phyloP scores from a whole-genome alignment of 2,888 invertebrate genomes.

The Drosophila suboccidentalis region DNA sequence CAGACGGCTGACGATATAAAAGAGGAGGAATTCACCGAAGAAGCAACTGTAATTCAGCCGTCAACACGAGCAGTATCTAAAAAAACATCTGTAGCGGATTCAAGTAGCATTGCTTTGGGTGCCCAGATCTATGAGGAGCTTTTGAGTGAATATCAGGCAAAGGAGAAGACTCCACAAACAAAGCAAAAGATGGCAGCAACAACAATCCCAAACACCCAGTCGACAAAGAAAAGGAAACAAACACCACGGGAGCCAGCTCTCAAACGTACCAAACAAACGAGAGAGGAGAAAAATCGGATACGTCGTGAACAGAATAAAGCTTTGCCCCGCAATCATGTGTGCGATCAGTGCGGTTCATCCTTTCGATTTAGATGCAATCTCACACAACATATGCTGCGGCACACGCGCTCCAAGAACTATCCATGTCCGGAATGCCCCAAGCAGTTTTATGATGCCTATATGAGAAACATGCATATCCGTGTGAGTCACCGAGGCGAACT shows the following conservation, averaged over 20 bases:
- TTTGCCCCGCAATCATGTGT: slow-evolving; percentile 58
- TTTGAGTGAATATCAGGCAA: slow-evolving; percentile 55
- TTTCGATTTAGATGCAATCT: slow-evolving; percentile 86
- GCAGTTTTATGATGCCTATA: slow-evolving; percentile 87
- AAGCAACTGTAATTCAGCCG: slow-evolving; percentile 17
- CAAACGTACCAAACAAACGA: too few species aligned
- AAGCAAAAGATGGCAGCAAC: background rate
- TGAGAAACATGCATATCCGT: slow-evolving; percentile 86
- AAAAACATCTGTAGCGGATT: slow-evolving; percentile 30
- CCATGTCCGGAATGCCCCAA: slow-evolving; percentile 87
- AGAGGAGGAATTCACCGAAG: slow-evolving; percentile 14
- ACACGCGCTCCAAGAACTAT: slow-evolving; percentile 87
- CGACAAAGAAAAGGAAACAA: slow-evolving; percentile 9
- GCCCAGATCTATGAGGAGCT: slow-evolving; percentile 61
- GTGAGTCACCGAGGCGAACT: slow-evolving; percentile 87
- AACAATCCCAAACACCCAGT: background rate
- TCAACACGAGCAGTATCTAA: background rate
- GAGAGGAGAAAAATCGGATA: slow-evolving; percentile 40
- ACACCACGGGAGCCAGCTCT: slow-evolving; percentile 11
- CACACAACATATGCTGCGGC: slow-evolving; percentile 87
- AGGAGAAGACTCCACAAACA: slow-evolving; percentile 16
- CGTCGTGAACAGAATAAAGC: slow-evolving; percentile 61
- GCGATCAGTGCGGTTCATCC: slow-evolving; percentile 77
- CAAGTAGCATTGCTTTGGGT: slow-evolving; percentile 57
- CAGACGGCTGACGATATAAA: background rate